phyloP scores from a whole-genome alignment of 2,797 vertebrate genomes.

The Onychomys arenicola region DNA sequence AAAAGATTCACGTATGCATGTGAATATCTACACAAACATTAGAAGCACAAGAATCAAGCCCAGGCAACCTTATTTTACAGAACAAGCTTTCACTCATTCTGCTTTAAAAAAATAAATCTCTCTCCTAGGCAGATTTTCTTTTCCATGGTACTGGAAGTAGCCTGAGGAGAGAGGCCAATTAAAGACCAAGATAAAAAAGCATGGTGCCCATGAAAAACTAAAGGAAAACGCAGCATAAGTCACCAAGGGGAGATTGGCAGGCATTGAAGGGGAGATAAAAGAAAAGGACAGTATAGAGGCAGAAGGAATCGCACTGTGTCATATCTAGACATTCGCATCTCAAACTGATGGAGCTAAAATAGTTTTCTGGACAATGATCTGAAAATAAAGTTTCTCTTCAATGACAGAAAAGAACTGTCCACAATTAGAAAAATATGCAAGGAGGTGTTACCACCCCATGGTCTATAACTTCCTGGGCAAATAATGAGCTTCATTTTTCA shows the following conservation, averaged over 20 bases:
- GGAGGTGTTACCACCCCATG: neutral
- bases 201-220: neutral
- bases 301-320: neutral
- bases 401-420: neutral
- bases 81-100: neutral
- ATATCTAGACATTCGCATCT: neutral
- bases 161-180: neutral
- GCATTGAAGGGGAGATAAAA: neutral
- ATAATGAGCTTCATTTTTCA: neutral
- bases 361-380: neutral
- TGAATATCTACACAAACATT: neutral
- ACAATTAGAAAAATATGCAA: neutral
- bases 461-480: neutral
- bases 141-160: neutral
- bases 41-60: neutral
- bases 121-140: neutral
- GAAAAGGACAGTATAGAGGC: neutral
- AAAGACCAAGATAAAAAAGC: neutral
- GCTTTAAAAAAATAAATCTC: neutral
- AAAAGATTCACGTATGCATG: neutral
- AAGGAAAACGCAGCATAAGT: neutral
- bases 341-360: constrained; percentile 1
- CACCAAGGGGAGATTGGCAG: neutral
- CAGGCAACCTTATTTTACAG: neutral
- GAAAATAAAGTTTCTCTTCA: neutral